phyloP scores from a whole-genome alignment of 2,113 vertebrate species.

The Silurus meridionalis region DNA sequence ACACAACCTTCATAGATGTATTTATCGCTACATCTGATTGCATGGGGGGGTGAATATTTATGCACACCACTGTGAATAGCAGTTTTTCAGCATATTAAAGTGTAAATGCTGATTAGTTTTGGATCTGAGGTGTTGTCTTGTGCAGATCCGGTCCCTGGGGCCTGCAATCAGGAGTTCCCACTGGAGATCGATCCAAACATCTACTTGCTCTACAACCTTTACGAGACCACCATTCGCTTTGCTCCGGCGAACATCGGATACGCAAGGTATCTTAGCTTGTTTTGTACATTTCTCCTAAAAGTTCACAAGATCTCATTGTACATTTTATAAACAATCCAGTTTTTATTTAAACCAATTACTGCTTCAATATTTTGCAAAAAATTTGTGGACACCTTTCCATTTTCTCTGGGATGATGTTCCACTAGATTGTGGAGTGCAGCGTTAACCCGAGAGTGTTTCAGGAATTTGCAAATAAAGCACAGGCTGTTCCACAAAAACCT shows the following conservation, averaged over 20 bases:
- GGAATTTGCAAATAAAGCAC: not conserved
- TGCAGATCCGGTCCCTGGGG: constrained; percentile 91
- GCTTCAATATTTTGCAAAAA: too few species aligned
- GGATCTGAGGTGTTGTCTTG: constrained; percentile 8
- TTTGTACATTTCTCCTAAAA: not conserved
- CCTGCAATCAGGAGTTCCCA: constrained; percentile 85
- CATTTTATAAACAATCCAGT: not conserved
- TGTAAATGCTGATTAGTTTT: not conserved
- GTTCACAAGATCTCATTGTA: not conserved
- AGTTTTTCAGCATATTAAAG: too few species aligned
- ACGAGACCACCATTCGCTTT: constrained; percentile 82
- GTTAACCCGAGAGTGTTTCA: not conserved
- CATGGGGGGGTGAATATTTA: not conserved
- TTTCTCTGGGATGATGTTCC: too few species aligned
- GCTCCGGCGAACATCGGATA: constrained; percentile 88
- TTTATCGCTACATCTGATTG: not conserved
- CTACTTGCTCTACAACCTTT: constrained; percentile 84
- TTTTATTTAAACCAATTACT: not conserved
- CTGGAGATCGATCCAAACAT: constrained; percentile 87
- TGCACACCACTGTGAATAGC: not conserved
- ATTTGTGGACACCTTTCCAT: too few species aligned
- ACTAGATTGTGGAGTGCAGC: too few species aligned
- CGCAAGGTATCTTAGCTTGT: constrained; percentile 71
- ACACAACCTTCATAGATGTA: not conserved
- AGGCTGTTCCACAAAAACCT: too few species aligned